A percentile compares a stretch with the other conserved stretches of the same genome.
phyloP scores from a whole-genome alignment of 1,140 invertebrate genomes.

The Heliconius congener region DNA sequence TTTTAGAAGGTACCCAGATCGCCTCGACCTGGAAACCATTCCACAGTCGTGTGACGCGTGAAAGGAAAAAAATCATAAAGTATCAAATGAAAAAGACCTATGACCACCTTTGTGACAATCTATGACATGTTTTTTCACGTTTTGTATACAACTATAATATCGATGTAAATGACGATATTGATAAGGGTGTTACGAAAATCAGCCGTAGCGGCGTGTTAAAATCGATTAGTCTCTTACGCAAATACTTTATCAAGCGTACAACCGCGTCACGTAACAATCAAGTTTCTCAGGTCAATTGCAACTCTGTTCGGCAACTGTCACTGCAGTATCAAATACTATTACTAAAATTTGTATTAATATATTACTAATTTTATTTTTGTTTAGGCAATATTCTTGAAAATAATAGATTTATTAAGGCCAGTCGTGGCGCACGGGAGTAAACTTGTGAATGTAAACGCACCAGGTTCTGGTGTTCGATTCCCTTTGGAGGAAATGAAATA shows the following conservation, averaged over 20 bases:
- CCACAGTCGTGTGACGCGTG: too few relatives aligned
- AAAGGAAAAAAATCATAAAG: too few relatives aligned
- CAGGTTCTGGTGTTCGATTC: too few relatives aligned
- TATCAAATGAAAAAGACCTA: neutral
- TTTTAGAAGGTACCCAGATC: too few relatives aligned
- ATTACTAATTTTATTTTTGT: neutral
- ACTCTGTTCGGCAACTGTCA: slow-evolving; percentile 49
- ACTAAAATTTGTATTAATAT: neutral
- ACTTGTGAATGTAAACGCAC: too few relatives aligned
- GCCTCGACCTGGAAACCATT: too few relatives aligned
- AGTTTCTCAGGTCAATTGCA: slow-evolving; percentile 61
- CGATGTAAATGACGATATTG: slow-evolving; percentile 53
- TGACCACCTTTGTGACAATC: neutral
- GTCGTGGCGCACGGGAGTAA: too few relatives aligned
- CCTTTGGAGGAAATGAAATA: too few relatives aligned
- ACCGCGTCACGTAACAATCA: slow-evolving; percentile 65
- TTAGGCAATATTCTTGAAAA: too few relatives aligned
- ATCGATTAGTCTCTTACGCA: slow-evolving; percentile 77
- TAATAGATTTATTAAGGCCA: too few relatives aligned
- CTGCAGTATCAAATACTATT: slow-evolving; percentile 30
- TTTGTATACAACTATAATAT: slow-evolving; percentile 29
- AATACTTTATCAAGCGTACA: slow-evolving; percentile 69
- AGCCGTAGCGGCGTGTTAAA: slow-evolving; percentile 63
- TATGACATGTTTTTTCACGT: neutral
- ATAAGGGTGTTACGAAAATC: slow-evolving; percentile 73